These are phyloP conservation scores for Ferdinandea cuprea DNA, from an alignment of 2,888 invertebrate species.

Conservation along the genomic window DNA sequence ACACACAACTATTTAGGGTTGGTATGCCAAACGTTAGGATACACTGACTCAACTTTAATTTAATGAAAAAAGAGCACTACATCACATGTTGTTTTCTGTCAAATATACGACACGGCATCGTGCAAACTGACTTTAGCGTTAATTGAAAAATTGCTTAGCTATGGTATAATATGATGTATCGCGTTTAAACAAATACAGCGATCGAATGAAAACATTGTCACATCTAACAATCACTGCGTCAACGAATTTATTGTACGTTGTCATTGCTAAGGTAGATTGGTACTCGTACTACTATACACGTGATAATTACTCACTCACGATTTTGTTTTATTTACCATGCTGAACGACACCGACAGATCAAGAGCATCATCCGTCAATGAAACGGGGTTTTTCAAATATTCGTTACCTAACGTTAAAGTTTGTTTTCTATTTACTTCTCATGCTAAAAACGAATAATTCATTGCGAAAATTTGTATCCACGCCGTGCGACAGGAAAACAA, in stretches of 20 bases:
- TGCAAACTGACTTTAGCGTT: conserved; percentile 4
- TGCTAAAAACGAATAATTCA: no score
- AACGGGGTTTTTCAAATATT: not conserved
- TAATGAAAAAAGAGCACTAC: no score
- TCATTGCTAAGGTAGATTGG: no score
- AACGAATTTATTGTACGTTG: not conserved
- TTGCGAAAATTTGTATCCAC: no score
- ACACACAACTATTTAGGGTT: no score
- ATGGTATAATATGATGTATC: no score
- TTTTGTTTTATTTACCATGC: conserved; percentile 2
- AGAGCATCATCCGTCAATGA: no score
- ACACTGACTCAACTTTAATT: no score
- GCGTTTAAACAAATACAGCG: no score
- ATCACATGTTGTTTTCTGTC: no score
- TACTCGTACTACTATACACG: not conserved
- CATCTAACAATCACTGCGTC: not conserved
- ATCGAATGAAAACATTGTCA: not conserved
- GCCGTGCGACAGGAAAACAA: not conserved
- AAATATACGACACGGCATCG: not conserved
- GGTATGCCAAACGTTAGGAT: no score
- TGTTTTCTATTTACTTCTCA: conserved; percentile 3
- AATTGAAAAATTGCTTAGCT: conserved; percentile 36
- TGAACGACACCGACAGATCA: not conserved
- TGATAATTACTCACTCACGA: conserved; percentile 13
- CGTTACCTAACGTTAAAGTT: conserved; percentile 4